phyloP scores from a whole-genome alignment of 2,797 vertebrate species.

The Hippocampus kuda region DNA sequence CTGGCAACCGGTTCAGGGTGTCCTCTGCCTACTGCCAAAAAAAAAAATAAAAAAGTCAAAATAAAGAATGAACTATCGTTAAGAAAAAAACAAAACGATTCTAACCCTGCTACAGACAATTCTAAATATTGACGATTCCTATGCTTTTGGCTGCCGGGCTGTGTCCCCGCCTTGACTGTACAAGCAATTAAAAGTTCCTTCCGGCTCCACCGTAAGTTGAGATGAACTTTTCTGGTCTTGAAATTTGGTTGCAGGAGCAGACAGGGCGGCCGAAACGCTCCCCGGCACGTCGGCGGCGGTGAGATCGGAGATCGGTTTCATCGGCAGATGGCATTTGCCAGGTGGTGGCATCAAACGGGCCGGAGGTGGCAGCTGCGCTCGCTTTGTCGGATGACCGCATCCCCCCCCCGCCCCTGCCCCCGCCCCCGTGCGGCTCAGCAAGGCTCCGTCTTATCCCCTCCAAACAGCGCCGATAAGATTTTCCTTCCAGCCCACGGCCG shows the following conservation, averaged over 20 bases:
- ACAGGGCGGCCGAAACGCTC: not conserved
- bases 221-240: not conserved
- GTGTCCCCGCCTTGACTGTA: too few relatives aligned
- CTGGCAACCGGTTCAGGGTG: too few relatives aligned
- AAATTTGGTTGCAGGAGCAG: not conserved
- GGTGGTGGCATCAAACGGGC: constrained; percentile 24
- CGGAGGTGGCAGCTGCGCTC: constrained; percentile 21
- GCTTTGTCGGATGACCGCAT: constrained; percentile 31
- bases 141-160: too few relatives aligned
- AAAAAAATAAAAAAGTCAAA: too few relatives aligned
- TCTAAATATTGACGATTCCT: too few relatives aligned
- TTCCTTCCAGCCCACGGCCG: constrained; percentile 12
- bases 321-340: constrained; percentile 17
- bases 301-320: constrained; percentile 21
- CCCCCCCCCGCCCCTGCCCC: not conserved
- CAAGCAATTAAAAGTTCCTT: not conserved
- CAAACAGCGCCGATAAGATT: constrained; percentile 16
- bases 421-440: constrained; percentile 22
- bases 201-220: not conserved
- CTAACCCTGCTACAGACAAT: too few relatives aligned
- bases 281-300: not conserved
- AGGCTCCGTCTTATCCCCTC: constrained; percentile 25
- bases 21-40: too few relatives aligned
- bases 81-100: too few relatives aligned
- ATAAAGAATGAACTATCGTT: too few relatives aligned